Percentiles rank a stretch among this genome's conserved stretches.
Evolutionary conservation across 2,113 vertebrate genomes (phyloP).

Genomic region (Trogon surrucura): DNA sequence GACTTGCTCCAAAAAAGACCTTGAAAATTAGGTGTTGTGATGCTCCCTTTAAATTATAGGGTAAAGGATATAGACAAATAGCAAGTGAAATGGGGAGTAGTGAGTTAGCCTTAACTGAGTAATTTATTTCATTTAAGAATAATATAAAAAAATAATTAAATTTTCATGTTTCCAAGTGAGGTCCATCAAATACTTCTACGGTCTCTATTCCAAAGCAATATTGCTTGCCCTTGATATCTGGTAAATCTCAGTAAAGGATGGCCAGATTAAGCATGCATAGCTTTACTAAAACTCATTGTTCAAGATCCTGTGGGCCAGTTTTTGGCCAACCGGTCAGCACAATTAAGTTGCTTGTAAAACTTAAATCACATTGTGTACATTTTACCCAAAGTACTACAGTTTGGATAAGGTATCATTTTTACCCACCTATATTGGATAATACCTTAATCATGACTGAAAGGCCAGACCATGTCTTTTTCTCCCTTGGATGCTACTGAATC

Average conservation of each 20-base stretch:
- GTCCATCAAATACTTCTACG: background rate
- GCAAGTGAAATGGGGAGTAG: background rate
- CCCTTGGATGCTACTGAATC: background rate
- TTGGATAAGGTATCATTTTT: background rate
- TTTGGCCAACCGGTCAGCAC: background rate
- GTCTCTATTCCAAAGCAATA: background rate
- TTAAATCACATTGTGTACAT: background rate
- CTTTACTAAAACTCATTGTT: background rate
- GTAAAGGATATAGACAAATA: background rate
- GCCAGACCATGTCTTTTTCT: background rate
- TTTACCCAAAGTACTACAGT: background rate
- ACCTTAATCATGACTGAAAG: background rate
- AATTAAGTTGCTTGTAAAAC: background rate
- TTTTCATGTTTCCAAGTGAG: background rate
- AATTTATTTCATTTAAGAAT: background rate
- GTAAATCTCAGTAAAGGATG: background rate
- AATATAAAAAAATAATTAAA: background rate
- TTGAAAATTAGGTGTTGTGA: constrained; percentile 21
- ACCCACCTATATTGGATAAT: background rate
- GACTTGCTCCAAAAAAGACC: constrained; percentile 24
- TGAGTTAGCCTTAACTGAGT: background rate
- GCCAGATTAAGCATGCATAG: background rate
- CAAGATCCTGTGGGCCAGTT: background rate
- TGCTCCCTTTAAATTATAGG: background rate
- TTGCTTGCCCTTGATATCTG: background rate